Evolutionary conservation across 2,797 vertebrate genomes (phyloP).

Genomic region (Menidia menidia): DNA sequence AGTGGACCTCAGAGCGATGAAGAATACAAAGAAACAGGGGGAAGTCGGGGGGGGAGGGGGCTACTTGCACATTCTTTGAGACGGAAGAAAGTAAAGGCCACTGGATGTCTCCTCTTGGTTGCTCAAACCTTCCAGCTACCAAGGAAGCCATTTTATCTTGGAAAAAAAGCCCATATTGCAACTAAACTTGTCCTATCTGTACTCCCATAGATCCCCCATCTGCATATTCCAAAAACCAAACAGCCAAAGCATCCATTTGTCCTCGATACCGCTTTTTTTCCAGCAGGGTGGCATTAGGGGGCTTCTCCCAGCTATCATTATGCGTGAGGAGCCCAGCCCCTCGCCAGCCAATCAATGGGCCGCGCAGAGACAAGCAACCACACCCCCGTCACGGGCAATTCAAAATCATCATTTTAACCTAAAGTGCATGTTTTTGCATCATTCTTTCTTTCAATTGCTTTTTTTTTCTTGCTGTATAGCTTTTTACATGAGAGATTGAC

Average conservation of each 20-base stretch:
- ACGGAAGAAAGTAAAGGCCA: constrained; percentile 33
- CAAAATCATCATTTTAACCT: no score
- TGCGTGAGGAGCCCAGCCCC: no score
- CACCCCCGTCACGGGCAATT: no score
- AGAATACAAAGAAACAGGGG: constrained; percentile 28
- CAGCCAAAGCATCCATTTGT: neutral
- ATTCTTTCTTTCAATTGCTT: neutral
- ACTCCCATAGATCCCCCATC: neutral
- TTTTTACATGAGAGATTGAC: neutral
- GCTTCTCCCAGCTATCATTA: no score
- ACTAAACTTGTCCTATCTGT: neutral
- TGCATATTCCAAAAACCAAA: neutral
- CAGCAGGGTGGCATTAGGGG: no score
- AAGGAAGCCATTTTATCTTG: constrained; percentile 31
- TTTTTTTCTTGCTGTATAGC: neutral
- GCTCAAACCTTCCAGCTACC: constrained; percentile 12
- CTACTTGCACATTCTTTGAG: constrained; percentile 31
- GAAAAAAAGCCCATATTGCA: neutral
- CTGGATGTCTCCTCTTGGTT: constrained; percentile 29
- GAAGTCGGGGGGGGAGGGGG: constrained; percentile 18
- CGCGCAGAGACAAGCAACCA: no score
- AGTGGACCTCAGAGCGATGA: constrained; percentile 40
- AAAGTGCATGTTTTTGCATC: no score
- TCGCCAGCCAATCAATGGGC: no score
- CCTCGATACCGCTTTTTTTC: no score